Evolutionary conservation across 1,140 invertebrate genomes (phyloP).

Genomic region (Drosophila virilis): DNA sequence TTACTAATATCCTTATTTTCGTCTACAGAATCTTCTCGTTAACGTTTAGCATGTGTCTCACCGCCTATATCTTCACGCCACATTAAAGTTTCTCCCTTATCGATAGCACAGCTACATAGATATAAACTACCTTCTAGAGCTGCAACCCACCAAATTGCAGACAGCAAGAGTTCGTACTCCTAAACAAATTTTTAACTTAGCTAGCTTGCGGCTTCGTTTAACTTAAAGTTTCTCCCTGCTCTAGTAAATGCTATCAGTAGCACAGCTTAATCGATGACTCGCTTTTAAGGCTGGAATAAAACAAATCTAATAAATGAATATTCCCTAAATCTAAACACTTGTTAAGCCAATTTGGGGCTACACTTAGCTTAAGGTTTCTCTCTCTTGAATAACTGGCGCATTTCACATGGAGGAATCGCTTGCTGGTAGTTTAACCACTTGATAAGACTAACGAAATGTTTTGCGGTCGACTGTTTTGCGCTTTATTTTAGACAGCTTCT

Average conservation of each 20-base stretch:
- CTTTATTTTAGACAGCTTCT: background rate
- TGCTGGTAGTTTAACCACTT: slow-evolving; percentile 19
- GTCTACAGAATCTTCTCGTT: too few species aligned
- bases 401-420: slow-evolving; percentile 2
- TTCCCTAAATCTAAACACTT: background rate
- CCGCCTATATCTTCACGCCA: too few species aligned
- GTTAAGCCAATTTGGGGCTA: background rate
- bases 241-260: background rate
- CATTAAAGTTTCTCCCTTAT: too few species aligned
- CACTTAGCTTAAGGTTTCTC: background rate
- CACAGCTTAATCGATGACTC: background rate
- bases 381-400: background rate
- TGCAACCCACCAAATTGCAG: too few species aligned
- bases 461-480: slow-evolving; percentile 52
- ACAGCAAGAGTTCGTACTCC: too few species aligned
- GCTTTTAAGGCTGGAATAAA: background rate
- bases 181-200: too few species aligned
- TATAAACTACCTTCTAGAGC: too few species aligned
- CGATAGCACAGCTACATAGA: too few species aligned
- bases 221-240: too few species aligned
- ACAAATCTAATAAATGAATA: background rate
- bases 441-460: slow-evolving; percentile 53
- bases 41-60: too few species aligned
- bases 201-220: too few species aligned
- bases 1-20: too few species aligned